Evolutionary conservation across 2,113 vertebrate species (phyloP).

Genomic region (Malaclemys terrapin): DNA sequence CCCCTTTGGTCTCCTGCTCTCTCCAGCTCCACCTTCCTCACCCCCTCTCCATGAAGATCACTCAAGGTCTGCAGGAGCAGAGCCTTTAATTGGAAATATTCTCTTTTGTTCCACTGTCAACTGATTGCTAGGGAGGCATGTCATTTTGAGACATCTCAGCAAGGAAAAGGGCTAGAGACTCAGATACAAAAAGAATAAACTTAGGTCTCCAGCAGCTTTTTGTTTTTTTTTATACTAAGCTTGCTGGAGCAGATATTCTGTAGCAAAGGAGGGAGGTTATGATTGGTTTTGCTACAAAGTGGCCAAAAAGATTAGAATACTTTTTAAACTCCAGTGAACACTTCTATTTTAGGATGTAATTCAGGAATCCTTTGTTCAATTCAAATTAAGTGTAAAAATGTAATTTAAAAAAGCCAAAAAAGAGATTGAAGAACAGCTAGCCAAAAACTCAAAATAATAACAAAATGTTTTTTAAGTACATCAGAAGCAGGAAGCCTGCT

Average conservation of each 20-base stretch:
- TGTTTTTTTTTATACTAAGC: neutral
- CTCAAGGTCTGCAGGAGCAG: neutral
- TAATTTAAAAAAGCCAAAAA: no score
- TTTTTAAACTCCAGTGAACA: neutral
- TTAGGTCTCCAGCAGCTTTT: neutral
- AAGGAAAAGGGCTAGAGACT: neutral
- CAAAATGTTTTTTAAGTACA: no score
- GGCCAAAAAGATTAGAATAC: fast-evolving
- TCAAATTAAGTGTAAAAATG: neutral
- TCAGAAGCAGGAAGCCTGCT: no score
- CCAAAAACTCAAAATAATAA: no score
- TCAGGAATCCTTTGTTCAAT: neutral
- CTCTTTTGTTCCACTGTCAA: neutral
- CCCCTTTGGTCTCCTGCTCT: neutral
- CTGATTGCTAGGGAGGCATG: neutral
- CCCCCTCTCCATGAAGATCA: neutral
- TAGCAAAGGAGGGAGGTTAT: neutral
- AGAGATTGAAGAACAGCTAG: no score
- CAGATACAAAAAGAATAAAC: neutral
- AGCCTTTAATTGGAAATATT: neutral
- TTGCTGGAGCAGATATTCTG: neutral
- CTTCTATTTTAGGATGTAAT: neutral
- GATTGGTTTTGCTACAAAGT: neutral
- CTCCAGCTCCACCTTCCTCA: neutral
- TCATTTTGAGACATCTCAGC: neutral